phyloP scores from a whole-genome alignment of 2,113 vertebrate species.

The Platysternon megacephalum region DNA sequence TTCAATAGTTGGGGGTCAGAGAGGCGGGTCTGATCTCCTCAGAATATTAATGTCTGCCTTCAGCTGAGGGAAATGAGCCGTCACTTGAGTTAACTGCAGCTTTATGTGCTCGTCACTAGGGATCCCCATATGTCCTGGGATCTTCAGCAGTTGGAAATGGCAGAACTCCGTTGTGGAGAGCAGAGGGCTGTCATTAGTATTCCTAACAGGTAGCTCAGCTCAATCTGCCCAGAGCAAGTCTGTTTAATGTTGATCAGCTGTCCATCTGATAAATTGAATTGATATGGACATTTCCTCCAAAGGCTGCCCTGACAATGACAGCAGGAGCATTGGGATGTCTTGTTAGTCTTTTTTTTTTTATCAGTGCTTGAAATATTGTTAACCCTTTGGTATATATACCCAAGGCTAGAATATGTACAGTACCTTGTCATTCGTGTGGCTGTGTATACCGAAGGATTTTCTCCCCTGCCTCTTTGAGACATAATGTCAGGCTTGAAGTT shows the following conservation, averaged over 20 bases:
- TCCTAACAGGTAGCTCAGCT: slow-evolving; percentile 77
- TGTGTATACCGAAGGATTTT: not conserved
- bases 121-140: slow-evolving; percentile 85
- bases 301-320: slow-evolving; percentile 78
- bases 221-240: slow-evolving; percentile 81
- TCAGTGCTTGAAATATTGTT: slow-evolving; percentile 64
- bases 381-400: slow-evolving; percentile 73
- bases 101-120: slow-evolving; percentile 82
- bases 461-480: slow-evolving; percentile 7
- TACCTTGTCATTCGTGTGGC: not conserved
- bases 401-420: not conserved
- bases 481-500: not conserved
- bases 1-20: slow-evolving; percentile 77
- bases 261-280: slow-evolving; percentile 81
- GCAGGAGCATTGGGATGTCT: slow-evolving; percentile 73
- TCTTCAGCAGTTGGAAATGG: slow-evolving; percentile 70
- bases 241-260: slow-evolving; percentile 85
- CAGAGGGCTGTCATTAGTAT: slow-evolving; percentile 82
- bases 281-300: slow-evolving; percentile 77
- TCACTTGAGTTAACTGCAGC: slow-evolving; percentile 77
- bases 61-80: slow-evolving; percentile 83
- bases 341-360: slow-evolving; percentile 62
- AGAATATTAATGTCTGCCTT: slow-evolving; percentile 86
- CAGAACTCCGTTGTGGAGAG: slow-evolving; percentile 66
- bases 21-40: slow-evolving; percentile 79